Evolutionary conservation across 2,888 invertebrate genomes (phyloP).

Genomic region (Catocala nupta): DNA sequence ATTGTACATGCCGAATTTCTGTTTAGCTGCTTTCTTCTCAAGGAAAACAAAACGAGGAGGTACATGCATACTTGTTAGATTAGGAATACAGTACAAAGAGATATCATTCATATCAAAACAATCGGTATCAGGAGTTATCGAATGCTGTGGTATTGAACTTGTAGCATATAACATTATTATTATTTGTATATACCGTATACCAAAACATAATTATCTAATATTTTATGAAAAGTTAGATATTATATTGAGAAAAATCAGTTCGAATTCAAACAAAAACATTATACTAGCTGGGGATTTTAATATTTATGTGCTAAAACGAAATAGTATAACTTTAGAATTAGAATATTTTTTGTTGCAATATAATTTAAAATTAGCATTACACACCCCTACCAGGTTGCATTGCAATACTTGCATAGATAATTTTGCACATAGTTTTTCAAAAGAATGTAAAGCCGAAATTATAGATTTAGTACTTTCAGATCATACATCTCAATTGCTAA

Average conservation of each 20-base stretch:
- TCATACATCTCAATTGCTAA: conserved; percentile 10
- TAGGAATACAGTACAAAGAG: neutral
- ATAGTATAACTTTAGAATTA: conserved; percentile 7
- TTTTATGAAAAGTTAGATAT: conserved; percentile 8
- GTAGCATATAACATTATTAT: neutral
- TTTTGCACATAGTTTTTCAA: neutral
- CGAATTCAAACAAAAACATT: neutral
- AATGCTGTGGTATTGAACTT: neutral
- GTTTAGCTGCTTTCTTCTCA: neutral
- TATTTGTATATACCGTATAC: neutral
- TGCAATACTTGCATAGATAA: conserved; percentile 5
- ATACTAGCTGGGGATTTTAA: neutral
- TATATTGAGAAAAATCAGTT: conserved; percentile 4
- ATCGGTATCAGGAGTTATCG: neutral
- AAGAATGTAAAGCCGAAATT: conserved; percentile 2
- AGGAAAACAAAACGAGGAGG: conserved; percentile 1
- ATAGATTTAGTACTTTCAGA: conserved; percentile 5
- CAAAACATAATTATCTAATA: neutral
- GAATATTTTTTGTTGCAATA: conserved; percentile 1
- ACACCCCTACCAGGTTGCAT: conserved; percentile 1
- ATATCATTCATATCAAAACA: neutral
- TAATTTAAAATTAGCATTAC: conserved; percentile 6
- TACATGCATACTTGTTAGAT: neutral
- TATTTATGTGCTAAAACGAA: conserved; percentile 9
- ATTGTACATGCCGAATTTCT: neutral